A percentile compares a stretch with the other conserved stretches of the same genome.
These are phyloP conservation scores for Pharmacophagus antenor DNA, from an alignment of 2,888 invertebrate species.

Conservation along the genomic window DNA sequence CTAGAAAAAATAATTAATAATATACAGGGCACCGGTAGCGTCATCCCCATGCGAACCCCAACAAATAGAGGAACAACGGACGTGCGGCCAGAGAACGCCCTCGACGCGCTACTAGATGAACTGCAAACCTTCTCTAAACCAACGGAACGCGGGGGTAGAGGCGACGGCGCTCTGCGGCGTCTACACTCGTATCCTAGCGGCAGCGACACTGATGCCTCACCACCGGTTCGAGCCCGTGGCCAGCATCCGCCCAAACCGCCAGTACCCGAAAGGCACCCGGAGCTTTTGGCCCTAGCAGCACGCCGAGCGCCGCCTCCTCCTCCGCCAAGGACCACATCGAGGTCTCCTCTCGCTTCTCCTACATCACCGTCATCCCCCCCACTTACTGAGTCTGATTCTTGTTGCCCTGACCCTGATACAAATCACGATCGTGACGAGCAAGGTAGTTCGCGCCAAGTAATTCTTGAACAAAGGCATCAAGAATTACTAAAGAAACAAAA, in stretches of 20 bases:
- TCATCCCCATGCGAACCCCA: conserved; percentile 47
- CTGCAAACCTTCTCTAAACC: conserved; percentile 94
- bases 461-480: conserved; percentile 92
- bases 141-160: conserved; percentile 69
- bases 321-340: conserved; percentile 93
- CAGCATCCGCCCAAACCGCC: conserved; percentile 86
- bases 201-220: conserved; percentile 89
- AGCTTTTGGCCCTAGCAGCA: conserved; percentile 86
- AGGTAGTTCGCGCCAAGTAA: conserved; percentile 81
- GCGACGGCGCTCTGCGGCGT: conserved; percentile 83
- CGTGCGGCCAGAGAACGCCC: conserved; percentile 94
- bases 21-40: conserved; percentile 68
- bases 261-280: conserved; percentile 90
- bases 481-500: conserved; percentile 93
- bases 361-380: conserved; percentile 85
- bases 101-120: conserved; percentile 97
- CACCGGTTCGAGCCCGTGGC: conserved; percentile 84
- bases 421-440: conserved; percentile 50
- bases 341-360: conserved; percentile 92
- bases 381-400: conserved; percentile 81
- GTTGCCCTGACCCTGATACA: conserved; percentile 79
- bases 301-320: conserved; percentile 93
- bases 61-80: conserved; percentile 52
- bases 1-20: conserved; percentile 66
- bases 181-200: conserved; percentile 93